Evolutionary conservation across 2,888 invertebrate species (phyloP), one percentile per base, ranked within the genome.

Genomic region (Polietes domitor): DNA sequence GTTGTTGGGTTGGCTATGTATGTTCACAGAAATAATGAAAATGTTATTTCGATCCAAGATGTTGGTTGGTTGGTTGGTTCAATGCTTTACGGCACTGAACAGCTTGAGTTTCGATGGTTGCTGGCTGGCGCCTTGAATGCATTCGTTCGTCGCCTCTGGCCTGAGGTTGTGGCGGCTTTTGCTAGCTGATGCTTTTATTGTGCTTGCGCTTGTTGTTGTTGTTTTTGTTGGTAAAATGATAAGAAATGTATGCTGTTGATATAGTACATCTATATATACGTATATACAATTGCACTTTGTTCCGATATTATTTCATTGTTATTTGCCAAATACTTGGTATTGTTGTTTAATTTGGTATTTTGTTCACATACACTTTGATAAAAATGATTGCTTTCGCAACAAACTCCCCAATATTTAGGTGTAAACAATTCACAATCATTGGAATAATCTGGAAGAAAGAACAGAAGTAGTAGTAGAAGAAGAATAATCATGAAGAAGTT

Each of bases 221-320:
- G 71, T 78, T 83, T 75, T 80, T 77, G 77, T 84, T 37, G 83
- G 80, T 75, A 80, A 80, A 77, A 75, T 84, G 84, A 78, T 84
- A 84, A 84, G 84, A 78, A 81, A 9, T 37, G 37, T 37, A 9
- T 32, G 71, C 12, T 28, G 17, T 73, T 12, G 37, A 26, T 26
- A 28, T 50, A 21, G 21, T 26, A 28, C 32, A 12, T 26, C 12
- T 17, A 78, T 7, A 10, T 17, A 61, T n/a, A 72, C 37, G 53
- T 6, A 6, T 55, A 21, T 79, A 58, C 32, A 50, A 73, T 75
- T 84, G 68, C 78, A 53, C 50, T 84, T 84, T 75, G 78, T 72
- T 71, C 74, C 68, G 71, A 53, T 55, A 74, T 58, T 76, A 68
- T 50, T 76, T 76, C 81, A 81, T 84, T 81, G 81, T 72, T 84